Evolutionary conservation across 2,113 vertebrate species (phyloP), one percentile per base, ranked within the genome.

Genomic region (Recurvirostra avosetta): DNA sequence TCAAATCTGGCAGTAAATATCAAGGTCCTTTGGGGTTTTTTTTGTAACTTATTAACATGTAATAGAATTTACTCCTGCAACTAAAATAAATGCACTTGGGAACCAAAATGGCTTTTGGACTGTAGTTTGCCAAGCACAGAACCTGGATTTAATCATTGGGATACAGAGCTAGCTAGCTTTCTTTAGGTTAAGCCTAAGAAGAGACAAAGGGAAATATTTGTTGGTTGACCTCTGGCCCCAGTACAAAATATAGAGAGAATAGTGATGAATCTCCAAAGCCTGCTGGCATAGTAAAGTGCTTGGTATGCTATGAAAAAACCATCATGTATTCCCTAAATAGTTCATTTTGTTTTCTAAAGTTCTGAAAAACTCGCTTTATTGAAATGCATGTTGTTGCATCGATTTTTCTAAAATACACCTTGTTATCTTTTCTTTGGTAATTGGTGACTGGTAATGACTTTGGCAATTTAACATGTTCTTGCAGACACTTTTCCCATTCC

Each of bases 381-480:
- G 98, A 98, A 98, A 98, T 98, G 98, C 98, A 90, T 98, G 98
- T 98, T 98, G 98, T 98, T 98, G 98, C 98, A 98, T 98, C 95
- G 98, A 98, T 98, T 98, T 98, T 98, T 98, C 98, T 98, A 98
- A 98, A 98, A 98, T 98, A 98, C 98, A 98, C 98, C 98, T 98
- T 98, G 98, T 98, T 99, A 98, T 99, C 98, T 98, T 99, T 98
- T 98, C 98, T 98, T 98, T 98, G 98, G 99, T 99, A 98, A 99
- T 99, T 99, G 99, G 98, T 98, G 98, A 98, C 97, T 98, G 98
- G 98, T 99, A 99, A 99, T 99, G 99, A 99, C 99, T 99, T 99
- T 99, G 98, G 98, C 99, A 99, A 99, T 99, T 98, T 98, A 98
- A 98, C 97, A 98, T 98, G 97, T 97, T 97, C 98, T 98, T 98